phyloP scores from a whole-genome alignment of 2,888 invertebrate genomes.

The Toxonevra muliebris region DNA sequence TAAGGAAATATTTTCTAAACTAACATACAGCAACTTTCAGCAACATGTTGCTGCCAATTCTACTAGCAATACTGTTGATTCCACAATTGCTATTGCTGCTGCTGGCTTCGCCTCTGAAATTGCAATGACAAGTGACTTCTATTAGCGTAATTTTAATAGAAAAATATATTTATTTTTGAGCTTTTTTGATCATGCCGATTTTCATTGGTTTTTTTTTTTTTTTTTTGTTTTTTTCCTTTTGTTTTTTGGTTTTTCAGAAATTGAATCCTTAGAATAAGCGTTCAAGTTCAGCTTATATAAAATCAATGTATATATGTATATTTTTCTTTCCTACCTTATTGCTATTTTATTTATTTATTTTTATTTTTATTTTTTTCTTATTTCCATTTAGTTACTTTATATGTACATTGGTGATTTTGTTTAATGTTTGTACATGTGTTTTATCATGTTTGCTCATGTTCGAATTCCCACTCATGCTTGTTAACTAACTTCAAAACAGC shows the following conservation, averaged over 20 bases:
- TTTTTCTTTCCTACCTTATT: background rate
- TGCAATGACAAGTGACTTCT: conserved; percentile 50
- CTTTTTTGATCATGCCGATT: conserved; percentile 21
- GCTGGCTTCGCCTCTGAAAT: too few relatives aligned
- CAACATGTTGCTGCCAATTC: too few relatives aligned
- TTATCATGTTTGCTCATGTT: background rate
- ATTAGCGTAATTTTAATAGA: conserved; percentile 41
- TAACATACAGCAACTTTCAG: background rate
- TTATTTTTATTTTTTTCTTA: background rate
- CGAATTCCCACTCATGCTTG: conserved; percentile 20
- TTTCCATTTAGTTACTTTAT: conserved; percentile 12
- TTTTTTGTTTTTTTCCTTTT: background rate
- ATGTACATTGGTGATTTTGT: conserved; percentile 39
- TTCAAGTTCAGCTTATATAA: too few relatives aligned
- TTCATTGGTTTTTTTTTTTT: background rate
- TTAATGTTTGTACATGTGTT: conserved; percentile 36
- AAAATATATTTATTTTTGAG: conserved; percentile 24
- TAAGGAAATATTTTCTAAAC: background rate
- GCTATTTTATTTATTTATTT: background rate
- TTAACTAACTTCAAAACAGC: background rate
- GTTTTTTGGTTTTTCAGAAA: background rate
- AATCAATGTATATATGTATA: too few relatives aligned
- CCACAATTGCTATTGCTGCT: too few relatives aligned
- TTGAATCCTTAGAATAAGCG: too few relatives aligned
- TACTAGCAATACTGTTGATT: too few relatives aligned